phyloP scores from a whole-genome alignment of 2,797 vertebrate species.

The Poecilia wingei region DNA sequence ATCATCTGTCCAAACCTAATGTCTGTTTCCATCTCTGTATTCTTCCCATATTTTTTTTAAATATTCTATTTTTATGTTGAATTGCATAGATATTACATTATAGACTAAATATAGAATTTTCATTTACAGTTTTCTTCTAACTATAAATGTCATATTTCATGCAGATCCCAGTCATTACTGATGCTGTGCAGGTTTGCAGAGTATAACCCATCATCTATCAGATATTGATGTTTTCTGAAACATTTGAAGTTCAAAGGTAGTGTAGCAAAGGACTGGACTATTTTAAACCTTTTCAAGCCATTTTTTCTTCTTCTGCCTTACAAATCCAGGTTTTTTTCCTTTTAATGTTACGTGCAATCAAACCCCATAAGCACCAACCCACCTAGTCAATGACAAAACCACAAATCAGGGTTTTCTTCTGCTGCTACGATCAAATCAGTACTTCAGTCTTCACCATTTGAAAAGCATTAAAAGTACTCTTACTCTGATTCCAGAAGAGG shows the following conservation, averaged over 20 bases:
- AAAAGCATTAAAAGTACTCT: not conserved
- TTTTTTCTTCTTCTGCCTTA: not conserved
- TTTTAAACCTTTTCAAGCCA: not conserved
- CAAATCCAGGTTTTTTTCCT: not conserved
- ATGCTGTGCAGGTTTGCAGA: not conserved
- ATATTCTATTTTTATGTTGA: not conserved
- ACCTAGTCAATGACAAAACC: not conserved
- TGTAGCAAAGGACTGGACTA: not conserved
- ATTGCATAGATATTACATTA: not conserved
- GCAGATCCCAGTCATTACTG: not conserved
- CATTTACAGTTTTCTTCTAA: not conserved
- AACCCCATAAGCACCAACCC: not conserved
- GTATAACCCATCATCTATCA: not conserved
- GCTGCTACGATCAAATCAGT: not conserved
- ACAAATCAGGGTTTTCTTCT: not conserved
- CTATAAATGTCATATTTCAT: not conserved
- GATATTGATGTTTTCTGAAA: not conserved
- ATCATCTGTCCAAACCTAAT: not conserved
- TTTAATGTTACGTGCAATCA: not conserved
- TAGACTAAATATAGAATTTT: not conserved
- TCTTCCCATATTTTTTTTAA: not conserved
- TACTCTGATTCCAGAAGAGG: not conserved
- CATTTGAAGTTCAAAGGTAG: not conserved
- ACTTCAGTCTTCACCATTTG: not conserved
- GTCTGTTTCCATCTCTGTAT: not conserved